Percentiles rank a stretch among this genome's conserved stretches.
phyloP scores from a whole-genome alignment of 2,113 vertebrate genomes.

The Narcine bancroftii region DNA sequence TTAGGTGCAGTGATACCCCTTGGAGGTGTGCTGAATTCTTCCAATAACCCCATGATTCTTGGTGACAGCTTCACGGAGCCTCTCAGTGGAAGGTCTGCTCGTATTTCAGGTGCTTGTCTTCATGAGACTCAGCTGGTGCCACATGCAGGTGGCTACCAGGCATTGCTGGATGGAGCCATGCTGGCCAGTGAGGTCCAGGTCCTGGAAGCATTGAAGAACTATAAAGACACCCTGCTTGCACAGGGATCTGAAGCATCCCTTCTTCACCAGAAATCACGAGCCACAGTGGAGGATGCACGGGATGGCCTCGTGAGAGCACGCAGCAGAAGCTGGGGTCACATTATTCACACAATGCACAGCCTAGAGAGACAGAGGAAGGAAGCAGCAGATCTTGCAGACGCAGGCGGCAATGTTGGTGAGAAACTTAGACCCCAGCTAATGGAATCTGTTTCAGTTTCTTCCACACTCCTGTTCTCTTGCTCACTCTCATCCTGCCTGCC shows the following conservation, averaged over 20 bases:
- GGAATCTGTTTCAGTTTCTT: too few species aligned
- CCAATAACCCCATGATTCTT: slow-evolving; percentile 50
- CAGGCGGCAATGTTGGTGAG: slow-evolving; percentile 61
- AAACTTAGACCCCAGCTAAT: too few species aligned
- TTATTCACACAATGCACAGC: slow-evolving; percentile 56
- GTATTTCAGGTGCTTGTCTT: slow-evolving; percentile 56
- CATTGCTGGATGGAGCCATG: slow-evolving; percentile 61
- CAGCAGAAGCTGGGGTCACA: slow-evolving; percentile 53
- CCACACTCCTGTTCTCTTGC: too few species aligned
- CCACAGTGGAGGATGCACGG: slow-evolving; percentile 49
- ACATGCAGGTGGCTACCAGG: slow-evolving; percentile 59
- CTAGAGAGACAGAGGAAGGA: slow-evolving; percentile 56
- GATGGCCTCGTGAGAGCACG: slow-evolving; percentile 56
- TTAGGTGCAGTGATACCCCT: slow-evolving; percentile 69
- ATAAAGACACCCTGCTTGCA: slow-evolving; percentile 48
- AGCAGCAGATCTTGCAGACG: slow-evolving; percentile 48
- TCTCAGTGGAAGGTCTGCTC: slow-evolving; percentile 60
- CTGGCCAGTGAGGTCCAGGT: slow-evolving; percentile 52
- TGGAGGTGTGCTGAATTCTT: slow-evolving; percentile 55
- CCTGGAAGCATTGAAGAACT: slow-evolving; percentile 43
- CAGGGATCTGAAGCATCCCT: slow-evolving; percentile 39
- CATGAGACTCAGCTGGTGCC: slow-evolving; percentile 53
- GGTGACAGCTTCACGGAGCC: slow-evolving; percentile 68
- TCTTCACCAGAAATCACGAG: slow-evolving; percentile 37
- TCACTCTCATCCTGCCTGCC: too few species aligned